Evolutionary conservation across 2,113 vertebrate species (phyloP).

Genomic region (Leptosomus discolor): DNA sequence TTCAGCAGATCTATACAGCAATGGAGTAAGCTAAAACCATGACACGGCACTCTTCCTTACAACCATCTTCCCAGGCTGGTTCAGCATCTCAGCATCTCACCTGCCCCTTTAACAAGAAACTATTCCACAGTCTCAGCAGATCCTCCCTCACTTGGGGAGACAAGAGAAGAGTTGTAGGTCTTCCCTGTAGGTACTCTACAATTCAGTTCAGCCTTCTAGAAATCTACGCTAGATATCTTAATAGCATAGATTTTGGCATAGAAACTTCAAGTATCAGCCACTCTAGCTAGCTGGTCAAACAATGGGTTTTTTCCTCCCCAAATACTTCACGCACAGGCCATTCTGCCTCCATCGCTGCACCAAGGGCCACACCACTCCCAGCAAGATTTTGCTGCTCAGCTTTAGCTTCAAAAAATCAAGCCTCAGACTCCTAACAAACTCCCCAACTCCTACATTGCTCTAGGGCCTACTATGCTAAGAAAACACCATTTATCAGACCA

Average conservation of each 20-base stretch:
- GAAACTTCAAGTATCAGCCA: neutral
- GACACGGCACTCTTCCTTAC: neutral
- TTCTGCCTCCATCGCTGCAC: neutral
- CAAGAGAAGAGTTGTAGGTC: neutral
- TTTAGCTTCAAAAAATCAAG: neutral
- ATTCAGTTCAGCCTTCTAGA: neutral
- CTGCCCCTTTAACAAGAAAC: neutral
- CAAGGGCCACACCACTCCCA: neutral
- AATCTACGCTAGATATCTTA: neutral
- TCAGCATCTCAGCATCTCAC: neutral
- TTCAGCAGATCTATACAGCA: neutral
- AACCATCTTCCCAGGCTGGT: accelerated
- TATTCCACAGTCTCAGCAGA: neutral
- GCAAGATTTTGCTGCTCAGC: neutral
- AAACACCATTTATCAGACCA: neutral
- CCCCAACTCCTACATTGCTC: too few species aligned
- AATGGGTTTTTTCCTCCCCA: neutral
- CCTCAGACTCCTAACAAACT: neutral
- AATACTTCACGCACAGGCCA: accelerated
- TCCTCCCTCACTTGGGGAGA: accelerated
- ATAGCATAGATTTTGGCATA: accelerated
- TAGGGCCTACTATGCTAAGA: neutral
- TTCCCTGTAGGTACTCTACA: accelerated
- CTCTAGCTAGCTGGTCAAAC: neutral
- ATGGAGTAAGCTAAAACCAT: neutral